phyloP scores from a whole-genome alignment of 1,140 invertebrate genomes.

The Oedothorax gibbosus region DNA sequence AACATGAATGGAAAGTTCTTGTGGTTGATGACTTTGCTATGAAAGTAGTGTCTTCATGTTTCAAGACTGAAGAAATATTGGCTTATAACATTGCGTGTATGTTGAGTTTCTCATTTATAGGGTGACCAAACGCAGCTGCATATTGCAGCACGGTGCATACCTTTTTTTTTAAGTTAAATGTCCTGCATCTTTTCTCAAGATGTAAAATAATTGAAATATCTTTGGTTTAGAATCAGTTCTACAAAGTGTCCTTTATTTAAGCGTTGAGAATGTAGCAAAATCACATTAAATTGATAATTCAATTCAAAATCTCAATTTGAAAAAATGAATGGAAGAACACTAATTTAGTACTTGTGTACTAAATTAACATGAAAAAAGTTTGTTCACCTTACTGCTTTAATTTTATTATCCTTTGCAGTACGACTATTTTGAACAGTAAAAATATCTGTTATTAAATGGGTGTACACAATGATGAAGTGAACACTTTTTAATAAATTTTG shows the following conservation, averaged over 20 bases:
- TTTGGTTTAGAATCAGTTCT: background rate
- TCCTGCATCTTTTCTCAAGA: background rate
- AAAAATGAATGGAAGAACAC: no score
- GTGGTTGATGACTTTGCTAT: conserved; percentile 26
- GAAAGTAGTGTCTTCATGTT: conserved; percentile 23
- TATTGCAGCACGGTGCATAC: no score
- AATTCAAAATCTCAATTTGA: no score
- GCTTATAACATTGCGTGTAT: conserved; percentile 39
- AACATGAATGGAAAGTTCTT: conserved; percentile 42
- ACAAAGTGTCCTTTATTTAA: background rate
- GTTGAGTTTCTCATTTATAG: background rate
- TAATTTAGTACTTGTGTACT: no score
- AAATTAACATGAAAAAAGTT: no score
- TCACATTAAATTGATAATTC: no score
- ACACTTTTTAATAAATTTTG: background rate
- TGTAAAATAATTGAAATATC: background rate
- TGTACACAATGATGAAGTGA: background rate
- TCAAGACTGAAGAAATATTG: conserved; percentile 41
- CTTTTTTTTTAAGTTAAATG: background rate
- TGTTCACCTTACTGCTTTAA: no score
- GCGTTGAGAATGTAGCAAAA: background rate
- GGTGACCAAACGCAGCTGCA: no score
- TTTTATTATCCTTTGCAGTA: no score
- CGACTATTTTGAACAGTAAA: no score
- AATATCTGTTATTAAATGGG: background rate